Conservation (phyloP, 2,113 vertebrate genomes). For the Ptychochromis oligacanthus region DNA sequence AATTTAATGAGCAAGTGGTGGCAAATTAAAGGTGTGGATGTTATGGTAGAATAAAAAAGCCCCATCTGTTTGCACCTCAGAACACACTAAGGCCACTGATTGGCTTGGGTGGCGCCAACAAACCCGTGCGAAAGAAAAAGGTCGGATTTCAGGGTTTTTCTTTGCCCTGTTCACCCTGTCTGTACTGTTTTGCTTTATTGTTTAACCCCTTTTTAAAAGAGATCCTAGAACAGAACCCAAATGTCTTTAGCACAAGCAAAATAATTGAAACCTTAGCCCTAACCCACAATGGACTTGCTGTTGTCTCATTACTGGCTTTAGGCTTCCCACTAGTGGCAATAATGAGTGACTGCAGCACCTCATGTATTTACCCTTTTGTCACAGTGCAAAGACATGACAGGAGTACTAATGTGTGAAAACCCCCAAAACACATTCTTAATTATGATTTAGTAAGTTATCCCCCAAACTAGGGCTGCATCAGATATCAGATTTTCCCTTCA, state of each 20-base stretch:
- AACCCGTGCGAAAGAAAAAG: not conserved
- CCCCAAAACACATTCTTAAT: no score
- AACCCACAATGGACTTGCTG: not conserved
- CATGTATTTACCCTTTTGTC: not conserved
- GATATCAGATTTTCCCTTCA: no score
- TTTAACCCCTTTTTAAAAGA: not conserved
- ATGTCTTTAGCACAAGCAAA: not conserved
- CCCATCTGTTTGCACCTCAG: not conserved
- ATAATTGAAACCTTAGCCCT: not conserved
- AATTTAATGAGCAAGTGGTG: not conserved
- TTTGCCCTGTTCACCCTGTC: not conserved
- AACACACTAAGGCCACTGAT: not conserved
- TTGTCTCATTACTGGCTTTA: slow-evolving; percentile 23
- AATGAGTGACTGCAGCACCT: slow-evolving; percentile 23
- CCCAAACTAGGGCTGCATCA: no score
- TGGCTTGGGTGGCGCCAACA: not conserved
- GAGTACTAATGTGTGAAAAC: not conserved
- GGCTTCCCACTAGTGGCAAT: slow-evolving; percentile 54
- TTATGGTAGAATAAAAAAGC: not conserved
- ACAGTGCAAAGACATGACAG: not conserved
- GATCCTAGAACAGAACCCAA: not conserved
- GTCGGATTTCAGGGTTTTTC: not conserved
- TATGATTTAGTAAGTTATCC: no score
- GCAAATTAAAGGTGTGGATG: not conserved
- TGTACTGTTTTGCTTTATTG: not conserved